Percentiles rank a stretch among this genome's conserved stretches.
These are phyloP conservation scores for Anoplolepis gracilipes DNA, from an alignment of 1,140 invertebrate genomes.

Conservation along the genomic window DNA sequence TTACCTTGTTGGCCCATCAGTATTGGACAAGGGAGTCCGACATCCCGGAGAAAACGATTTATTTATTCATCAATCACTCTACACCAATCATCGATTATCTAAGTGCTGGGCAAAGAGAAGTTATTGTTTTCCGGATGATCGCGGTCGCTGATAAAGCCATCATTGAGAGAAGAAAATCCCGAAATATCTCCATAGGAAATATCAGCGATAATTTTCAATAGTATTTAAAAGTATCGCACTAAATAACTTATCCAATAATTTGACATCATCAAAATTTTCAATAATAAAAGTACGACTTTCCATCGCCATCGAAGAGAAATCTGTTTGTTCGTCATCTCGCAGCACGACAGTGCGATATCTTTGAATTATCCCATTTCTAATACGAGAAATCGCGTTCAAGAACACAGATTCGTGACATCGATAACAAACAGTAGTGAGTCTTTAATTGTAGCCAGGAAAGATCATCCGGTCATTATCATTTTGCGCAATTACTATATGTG, in stretches of 20 bases:
- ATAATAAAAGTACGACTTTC: not conserved
- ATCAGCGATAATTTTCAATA: not conserved
- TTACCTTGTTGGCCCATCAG: not conserved
- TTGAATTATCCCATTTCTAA: not conserved
- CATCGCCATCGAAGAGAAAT: not conserved
- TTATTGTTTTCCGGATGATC: not conserved
- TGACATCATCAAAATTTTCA: not conserved
- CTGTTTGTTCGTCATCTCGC: not conserved
- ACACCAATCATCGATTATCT: not conserved
- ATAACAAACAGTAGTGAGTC: not conserved
- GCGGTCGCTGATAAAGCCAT: not conserved
- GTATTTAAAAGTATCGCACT: not conserved
- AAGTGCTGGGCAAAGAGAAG: not conserved
- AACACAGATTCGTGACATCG: not conserved
- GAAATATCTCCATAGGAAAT: not conserved
- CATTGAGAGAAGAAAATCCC: not conserved
- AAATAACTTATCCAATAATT: not conserved
- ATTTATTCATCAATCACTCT: not conserved
- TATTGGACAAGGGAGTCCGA: not conserved
- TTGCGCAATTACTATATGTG: not conserved
- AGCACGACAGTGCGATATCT: not conserved
- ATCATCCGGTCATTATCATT: slow-evolving; percentile 1
- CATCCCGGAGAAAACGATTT: not conserved
- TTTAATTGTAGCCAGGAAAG: not conserved
- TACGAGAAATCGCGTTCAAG: not conserved